Evolutionary conservation across 2,113 vertebrate species (phyloP).

Genomic region (Festucalex cinctus): DNA sequence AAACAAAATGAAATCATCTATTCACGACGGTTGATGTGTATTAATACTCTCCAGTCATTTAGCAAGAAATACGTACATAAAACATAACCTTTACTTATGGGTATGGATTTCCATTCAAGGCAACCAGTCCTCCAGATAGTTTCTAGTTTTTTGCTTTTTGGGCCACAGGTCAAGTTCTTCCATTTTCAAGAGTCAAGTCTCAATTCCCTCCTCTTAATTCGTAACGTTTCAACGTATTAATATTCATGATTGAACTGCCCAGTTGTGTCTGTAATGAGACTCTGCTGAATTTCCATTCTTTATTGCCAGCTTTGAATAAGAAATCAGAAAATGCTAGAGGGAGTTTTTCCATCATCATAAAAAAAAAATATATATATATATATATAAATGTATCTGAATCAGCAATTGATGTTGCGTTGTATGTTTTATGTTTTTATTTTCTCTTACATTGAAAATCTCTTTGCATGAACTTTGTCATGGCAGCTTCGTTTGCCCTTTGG

Average conservation of each 20-base stretch:
- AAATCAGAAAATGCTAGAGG: constrained; percentile 3
- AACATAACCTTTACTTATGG: constrained; percentile 14
- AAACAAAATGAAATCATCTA: background rate
- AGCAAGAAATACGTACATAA: constrained; percentile 5
- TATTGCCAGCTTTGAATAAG: constrained; percentile 30
- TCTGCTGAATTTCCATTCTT: constrained; percentile 39
- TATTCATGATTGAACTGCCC: constrained; percentile 52
- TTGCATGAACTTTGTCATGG: too few relatives aligned
- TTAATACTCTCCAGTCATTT: constrained; percentile 17
- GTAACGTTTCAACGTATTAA: constrained; percentile 55
- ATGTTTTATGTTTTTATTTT: too few relatives aligned
- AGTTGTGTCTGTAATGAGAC: constrained; percentile 40
- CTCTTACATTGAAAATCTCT: too few relatives aligned
- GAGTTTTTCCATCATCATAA: background rate
- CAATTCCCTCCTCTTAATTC: constrained; percentile 55
- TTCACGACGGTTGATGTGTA: background rate
- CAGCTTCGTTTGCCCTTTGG: too few relatives aligned
- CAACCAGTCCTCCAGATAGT: constrained; percentile 19
- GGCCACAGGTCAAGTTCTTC: constrained; percentile 52
- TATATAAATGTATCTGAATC: too few relatives aligned
- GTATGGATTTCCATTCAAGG: constrained; percentile 21
- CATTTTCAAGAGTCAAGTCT: constrained; percentile 62
- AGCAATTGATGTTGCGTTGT: background rate
- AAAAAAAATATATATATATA: too few relatives aligned
- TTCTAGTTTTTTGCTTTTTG: constrained; percentile 20